Base-by-base conservation (phyloP, 37 sponge, comb jelly and placozoan genomes). In the Axinella damicornis region DNA sequence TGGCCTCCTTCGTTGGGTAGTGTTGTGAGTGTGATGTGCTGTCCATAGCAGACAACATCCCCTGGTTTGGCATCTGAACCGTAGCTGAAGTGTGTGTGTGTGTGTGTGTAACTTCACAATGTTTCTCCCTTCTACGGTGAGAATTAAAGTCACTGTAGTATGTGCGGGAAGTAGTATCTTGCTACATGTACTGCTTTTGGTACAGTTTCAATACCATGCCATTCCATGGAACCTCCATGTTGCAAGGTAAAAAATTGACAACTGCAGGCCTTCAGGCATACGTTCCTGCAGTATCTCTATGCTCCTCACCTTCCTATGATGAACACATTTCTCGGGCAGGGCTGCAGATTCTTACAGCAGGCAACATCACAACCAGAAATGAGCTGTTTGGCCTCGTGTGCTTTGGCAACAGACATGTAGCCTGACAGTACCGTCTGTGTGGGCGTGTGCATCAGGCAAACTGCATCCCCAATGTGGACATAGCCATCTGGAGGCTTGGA, bases 261-360 rank as follows among this genome's bases (percentile, higher is more conserved):
- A n/a, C n/a, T n/a, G n/a, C n/a, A n/a, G n/a, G n/a, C n/a, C n/a
- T n/a, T n/a, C n/a, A n/a, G n/a, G n/a, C n/a, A n/a, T n/a, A n/a
- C n/a, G n/a, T n/a, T n/a, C n/a, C n/a, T n/a, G n/a, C n/a, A n/a
- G n/a, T n/a, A n/a, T n/a, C n/a, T n/a, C n/a, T n/a, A n/a, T n/a
- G 9, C 4, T 9, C 16, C 56, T 0, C 34, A 97, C 98, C 98
- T 94, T 66, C 88, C 81, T 21, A 94, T 85, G 38, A 89, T 81
- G 76, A 98, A 95, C 22, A 93, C 83, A 57, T 98, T 98, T 71
- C 98, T 80, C 5, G 92, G 73, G 64, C 96, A 95, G 11, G 98
- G 94, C 32, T 80, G 72, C 28, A 93, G 68, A 35, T 57, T 56
- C 18, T 32, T 71, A 18, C 92, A 96, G 53, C 84, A 90, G 38